Percentiles rank a stretch among this genome's conserved stretches.
Conservation (phyloP, 2,888 invertebrate species). For the Acrocyrtus sp. region DNA sequence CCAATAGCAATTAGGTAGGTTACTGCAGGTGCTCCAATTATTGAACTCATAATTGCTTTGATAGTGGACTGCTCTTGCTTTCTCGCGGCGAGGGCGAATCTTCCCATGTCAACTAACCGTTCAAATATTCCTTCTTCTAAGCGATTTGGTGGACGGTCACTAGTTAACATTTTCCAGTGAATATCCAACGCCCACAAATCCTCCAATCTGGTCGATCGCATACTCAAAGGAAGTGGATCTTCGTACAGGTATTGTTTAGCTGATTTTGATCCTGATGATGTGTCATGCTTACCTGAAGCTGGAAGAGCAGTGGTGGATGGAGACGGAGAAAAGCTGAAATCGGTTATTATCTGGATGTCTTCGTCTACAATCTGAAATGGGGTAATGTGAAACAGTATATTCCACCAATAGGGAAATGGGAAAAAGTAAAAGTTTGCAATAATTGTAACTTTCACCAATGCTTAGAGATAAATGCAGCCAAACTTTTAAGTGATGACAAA, state of each 20-base stretch:
- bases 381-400: no score
- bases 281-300: constrained; percentile 16
- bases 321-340: constrained; percentile 22
- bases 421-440: not conserved
- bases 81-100: constrained; percentile 78
- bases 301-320: no score
- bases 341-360: constrained; percentile 22
- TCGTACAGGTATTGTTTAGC: constrained; percentile 70
- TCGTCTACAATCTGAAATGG: no score
- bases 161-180: constrained; percentile 92
- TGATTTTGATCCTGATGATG: not conserved
- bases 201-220: constrained; percentile 78
- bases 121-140: constrained; percentile 86
- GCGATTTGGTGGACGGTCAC: constrained; percentile 81
- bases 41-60: constrained; percentile 67
- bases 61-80: constrained; percentile 71
- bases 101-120: constrained; percentile 81
- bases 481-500: not conserved
- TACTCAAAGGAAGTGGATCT: constrained; percentile 84
- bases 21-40: constrained; percentile 26
- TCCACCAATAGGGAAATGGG: no score
- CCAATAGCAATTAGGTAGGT: constrained; percentile 30
- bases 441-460: not conserved
- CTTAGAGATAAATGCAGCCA: not conserved
- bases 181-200: constrained; percentile 86